Conservation (phyloP, 2,797 vertebrate species). For the Eleutherodactylus coqui region DNA sequence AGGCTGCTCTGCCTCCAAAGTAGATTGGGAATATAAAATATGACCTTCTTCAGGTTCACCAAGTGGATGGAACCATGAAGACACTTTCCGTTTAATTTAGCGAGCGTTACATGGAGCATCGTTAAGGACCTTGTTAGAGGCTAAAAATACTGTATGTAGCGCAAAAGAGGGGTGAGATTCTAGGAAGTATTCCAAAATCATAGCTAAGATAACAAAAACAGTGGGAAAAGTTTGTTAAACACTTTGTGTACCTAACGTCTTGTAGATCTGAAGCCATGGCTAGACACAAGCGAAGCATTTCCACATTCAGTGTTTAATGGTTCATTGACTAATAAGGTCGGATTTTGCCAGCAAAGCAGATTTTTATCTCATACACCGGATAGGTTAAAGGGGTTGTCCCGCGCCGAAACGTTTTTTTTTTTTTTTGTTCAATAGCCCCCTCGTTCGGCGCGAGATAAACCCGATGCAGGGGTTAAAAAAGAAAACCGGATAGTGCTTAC, state of each 20-base stretch:
- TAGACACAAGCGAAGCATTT: too few species aligned
- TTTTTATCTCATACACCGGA: too few species aligned
- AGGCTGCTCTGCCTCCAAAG: conserved; percentile 49
- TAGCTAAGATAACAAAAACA: background rate
- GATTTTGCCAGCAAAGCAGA: too few species aligned
- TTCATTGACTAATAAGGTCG: too few species aligned
- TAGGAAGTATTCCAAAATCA: background rate
- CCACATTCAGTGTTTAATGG: too few species aligned
- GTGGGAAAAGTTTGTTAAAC: background rate
- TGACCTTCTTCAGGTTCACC: conserved; percentile 31
- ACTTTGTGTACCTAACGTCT: background rate
- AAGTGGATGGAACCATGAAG: conserved; percentile 41
- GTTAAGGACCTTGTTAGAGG: background rate
- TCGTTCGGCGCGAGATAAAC: too few species aligned
- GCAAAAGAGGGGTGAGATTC: background rate
- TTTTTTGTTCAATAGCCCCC: too few species aligned
- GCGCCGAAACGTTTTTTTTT: too few species aligned
- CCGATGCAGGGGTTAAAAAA: too few species aligned
- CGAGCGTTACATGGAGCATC: background rate
- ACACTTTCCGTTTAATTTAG: background rate
- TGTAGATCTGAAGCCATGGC: too few species aligned
- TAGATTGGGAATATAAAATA: conserved; percentile 57
- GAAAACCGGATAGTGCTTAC: too few species aligned
- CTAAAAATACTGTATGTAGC: background rate
- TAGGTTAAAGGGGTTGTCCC: too few species aligned